Conservation (phyloP, 2,888 invertebrate genomes). For the Byasa hedistus region DNA sequence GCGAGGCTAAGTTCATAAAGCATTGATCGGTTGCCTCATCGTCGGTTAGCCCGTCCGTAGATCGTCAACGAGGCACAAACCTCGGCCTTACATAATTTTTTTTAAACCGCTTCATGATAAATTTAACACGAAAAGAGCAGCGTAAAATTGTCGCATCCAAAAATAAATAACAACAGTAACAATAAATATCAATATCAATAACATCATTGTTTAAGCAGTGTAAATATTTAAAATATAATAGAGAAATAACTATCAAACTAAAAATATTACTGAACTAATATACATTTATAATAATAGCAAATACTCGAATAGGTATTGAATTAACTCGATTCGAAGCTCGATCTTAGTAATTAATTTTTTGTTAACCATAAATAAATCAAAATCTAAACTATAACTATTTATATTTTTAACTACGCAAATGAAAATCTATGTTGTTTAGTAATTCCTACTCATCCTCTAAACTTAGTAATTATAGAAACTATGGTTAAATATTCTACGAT, state of each 20-base stretch:
- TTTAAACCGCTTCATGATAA: slow-evolving; percentile 55
- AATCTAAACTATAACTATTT: slow-evolving; percentile 67
- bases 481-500: slow-evolving; percentile 47
- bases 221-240: slow-evolving; percentile 76
- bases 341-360: slow-evolving; percentile 60
- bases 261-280: slow-evolving; percentile 55
- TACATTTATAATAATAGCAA: slow-evolving; percentile 64
- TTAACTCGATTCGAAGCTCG: slow-evolving; percentile 76
- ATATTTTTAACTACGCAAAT: slow-evolving; percentile 60
- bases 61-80: slow-evolving; percentile 33
- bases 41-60: slow-evolving; percentile 43
- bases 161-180: slow-evolving; percentile 76
- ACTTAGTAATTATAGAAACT: slow-evolving; percentile 69
- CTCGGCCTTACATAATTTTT: slow-evolving; percentile 32
- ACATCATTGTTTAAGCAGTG: slow-evolving; percentile 75
- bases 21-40: slow-evolving; percentile 47
- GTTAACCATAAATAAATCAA: slow-evolving; percentile 44
- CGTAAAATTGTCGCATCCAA: slow-evolving; percentile 75
- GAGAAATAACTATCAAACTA: slow-evolving; percentile 66
- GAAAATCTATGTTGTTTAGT: slow-evolving; percentile 61
- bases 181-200: slow-evolving; percentile 71
- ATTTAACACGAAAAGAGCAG: slow-evolving; percentile 66
- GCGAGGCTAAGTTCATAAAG: slow-evolving; percentile 69
- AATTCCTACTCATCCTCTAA: slow-evolving; percentile 75
- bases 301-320: slow-evolving; percentile 71